Conservation (phyloP, 2,113 vertebrate species). For the Otus sunia region DNA sequence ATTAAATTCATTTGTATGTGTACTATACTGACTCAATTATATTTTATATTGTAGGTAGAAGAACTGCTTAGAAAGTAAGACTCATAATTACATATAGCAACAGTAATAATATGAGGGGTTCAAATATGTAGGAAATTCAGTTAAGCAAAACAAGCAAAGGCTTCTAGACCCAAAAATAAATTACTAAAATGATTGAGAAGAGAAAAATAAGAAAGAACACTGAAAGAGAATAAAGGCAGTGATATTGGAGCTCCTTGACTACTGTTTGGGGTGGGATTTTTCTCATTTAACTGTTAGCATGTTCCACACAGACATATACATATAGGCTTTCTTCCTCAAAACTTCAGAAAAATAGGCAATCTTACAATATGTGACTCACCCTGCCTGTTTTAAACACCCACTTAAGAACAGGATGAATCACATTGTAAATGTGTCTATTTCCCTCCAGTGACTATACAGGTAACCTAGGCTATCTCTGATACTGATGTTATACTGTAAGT, state of each 20-base stretch:
- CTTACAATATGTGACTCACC: not conserved
- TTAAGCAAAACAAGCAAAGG: not conserved
- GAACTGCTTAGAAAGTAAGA: not conserved
- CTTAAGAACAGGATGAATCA: not conserved
- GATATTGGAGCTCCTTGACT: not conserved
- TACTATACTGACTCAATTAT: not conserved
- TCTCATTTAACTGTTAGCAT: not conserved
- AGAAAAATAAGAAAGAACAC: not conserved
- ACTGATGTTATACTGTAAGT: not conserved
- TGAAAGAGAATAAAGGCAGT: not conserved
- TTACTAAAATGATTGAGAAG: not conserved
- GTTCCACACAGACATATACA: not conserved
- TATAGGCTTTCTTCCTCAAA: not conserved
- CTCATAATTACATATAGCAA: not conserved
- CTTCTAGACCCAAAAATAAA: not conserved
- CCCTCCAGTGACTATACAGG: not conserved
- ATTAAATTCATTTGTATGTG: not conserved
- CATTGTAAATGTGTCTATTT: not conserved
- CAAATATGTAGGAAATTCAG: not conserved
- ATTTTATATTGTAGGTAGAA: not conserved
- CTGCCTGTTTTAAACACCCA: not conserved
- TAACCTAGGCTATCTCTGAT: not conserved
- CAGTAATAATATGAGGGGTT: not conserved
- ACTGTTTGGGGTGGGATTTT: not conserved
- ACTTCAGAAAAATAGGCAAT: not conserved